Percentiles rank a stretch among this genome's conserved stretches.
Conservation (phyloP, 2,797 vertebrate species). For the Capromys pilorides region DNA sequence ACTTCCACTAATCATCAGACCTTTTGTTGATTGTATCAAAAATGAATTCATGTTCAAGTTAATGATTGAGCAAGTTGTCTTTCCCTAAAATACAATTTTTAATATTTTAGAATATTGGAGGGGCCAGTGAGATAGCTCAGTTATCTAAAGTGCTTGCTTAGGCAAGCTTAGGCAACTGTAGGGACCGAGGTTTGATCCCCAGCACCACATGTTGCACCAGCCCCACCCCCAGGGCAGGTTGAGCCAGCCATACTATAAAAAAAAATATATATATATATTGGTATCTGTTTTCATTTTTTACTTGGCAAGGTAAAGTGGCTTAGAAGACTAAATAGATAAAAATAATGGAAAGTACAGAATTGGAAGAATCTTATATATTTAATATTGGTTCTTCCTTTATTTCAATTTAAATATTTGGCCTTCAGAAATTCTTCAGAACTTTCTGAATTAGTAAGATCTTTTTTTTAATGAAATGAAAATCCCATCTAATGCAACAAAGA, state of each 20-base stretch:
- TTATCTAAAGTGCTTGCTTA: too few species aligned
- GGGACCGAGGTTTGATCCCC: too few species aligned
- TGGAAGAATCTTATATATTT: neutral
- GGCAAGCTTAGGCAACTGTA: too few species aligned
- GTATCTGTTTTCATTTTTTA: neutral
- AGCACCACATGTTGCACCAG: too few species aligned
- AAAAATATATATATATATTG: too few species aligned
- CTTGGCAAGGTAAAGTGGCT: neutral
- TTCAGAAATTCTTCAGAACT: neutral
- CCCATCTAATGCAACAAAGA: neutral
- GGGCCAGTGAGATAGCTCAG: too few species aligned
- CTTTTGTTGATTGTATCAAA: neutral
- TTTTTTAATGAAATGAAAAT: neutral
- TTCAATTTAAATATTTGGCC: neutral
- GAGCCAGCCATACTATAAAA: too few species aligned
- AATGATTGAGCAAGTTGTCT: neutral
- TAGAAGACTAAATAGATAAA: neutral
- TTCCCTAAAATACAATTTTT: conserved; percentile 11
- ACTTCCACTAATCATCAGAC: neutral
- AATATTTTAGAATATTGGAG: neutral
- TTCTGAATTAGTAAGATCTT: neutral
- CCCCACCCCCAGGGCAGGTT: too few species aligned
- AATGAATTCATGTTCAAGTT: neutral
- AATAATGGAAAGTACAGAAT: neutral
- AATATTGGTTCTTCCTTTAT: neutral